Evolutionary conservation across 2,113 vertebrate species (phyloP).

Genomic region (Leptosomus discolor): DNA sequence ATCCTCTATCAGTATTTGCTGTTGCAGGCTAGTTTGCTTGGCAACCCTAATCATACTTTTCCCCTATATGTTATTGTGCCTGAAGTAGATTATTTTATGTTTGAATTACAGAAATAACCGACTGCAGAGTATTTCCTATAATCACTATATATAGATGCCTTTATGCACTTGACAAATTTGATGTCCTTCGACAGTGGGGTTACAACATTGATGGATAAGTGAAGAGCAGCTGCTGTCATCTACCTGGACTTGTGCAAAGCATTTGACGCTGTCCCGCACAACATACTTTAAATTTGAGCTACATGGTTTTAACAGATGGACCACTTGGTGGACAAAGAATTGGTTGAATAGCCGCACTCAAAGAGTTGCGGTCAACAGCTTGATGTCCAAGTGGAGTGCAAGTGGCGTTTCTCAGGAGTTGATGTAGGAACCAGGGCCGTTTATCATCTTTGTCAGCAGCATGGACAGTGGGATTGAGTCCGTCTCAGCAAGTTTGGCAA

Average conservation of each 20-base stretch:
- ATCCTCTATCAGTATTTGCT: constrained; percentile 44
- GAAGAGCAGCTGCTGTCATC: neutral
- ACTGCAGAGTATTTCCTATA: neutral
- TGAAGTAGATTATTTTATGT: constrained; percentile 50
- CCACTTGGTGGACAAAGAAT: accelerated
- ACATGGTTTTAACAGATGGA: neutral
- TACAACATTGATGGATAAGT: neutral
- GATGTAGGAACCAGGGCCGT: accelerated
- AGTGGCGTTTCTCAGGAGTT: accelerated
- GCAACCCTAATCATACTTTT: constrained; percentile 52
- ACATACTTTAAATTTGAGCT: neutral
- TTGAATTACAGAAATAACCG: neutral
- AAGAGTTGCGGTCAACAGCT: neutral
- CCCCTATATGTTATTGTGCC: constrained; percentile 1
- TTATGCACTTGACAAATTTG: too few relatives aligned
- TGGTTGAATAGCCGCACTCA: neutral
- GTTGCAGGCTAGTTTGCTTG: constrained; percentile 12
- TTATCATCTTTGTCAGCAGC: neutral
- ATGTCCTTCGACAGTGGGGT: neutral
- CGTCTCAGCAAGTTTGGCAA: neutral
- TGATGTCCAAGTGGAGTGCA: too few relatives aligned
- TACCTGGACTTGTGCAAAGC: neutral
- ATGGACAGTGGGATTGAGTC: too few relatives aligned
- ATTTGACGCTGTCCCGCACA: neutral
- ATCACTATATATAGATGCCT: neutral